A percentile compares a stretch with the other conserved stretches of the same genome.
phyloP scores from a whole-genome alignment of 2,113 vertebrate species.

The Henicopernis longicauda region DNA sequence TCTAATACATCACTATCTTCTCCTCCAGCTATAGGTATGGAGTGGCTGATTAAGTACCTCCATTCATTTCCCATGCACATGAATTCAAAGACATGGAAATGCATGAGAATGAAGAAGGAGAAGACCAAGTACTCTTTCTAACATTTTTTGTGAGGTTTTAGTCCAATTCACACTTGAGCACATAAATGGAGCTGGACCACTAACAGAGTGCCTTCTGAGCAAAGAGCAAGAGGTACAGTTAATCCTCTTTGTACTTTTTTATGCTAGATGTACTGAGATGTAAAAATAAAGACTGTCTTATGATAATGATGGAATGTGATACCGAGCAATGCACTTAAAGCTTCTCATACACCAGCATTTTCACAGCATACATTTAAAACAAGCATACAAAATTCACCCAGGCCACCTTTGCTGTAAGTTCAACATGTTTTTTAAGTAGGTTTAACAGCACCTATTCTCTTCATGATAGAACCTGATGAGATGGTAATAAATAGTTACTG shows the following conservation, averaged over 20 bases:
- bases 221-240: background rate
- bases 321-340: slow-evolving; percentile 30
- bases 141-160: background rate
- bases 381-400: slow-evolving; percentile 8
- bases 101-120: background rate
- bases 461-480: background rate
- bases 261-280: slow-evolving; percentile 2
- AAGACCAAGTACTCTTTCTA: background rate
- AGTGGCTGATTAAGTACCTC: background rate
- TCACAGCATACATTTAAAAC: slow-evolving; percentile 17
- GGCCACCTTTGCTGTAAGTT: background rate
- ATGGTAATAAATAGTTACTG: background rate
- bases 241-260: background rate
- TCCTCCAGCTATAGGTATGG: background rate
- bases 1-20: background rate
- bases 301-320: slow-evolving; percentile 42
- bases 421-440: background rate
- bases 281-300: background rate
- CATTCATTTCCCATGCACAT: background rate
- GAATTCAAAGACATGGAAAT: background rate
- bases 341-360: slow-evolving; percentile 41
- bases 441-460: background rate
- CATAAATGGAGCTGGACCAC: background rate
- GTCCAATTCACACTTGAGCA: background rate
- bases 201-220: background rate